Base-by-base conservation (phyloP, 2,113 vertebrate genomes). In the Dolichallabes microphthalmus region DNA sequence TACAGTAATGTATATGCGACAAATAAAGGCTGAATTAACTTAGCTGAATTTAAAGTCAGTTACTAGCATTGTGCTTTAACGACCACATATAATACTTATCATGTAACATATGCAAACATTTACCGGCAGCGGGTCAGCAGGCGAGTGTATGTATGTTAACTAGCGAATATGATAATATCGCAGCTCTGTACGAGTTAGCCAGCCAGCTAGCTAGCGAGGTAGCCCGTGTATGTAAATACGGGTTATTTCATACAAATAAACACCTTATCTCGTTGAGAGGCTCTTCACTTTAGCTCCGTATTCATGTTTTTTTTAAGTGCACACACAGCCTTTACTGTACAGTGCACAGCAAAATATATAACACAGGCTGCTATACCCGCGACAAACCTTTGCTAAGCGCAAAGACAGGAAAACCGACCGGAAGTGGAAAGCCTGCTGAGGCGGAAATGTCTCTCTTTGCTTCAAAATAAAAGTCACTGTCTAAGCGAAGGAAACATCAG, bases 351-450 rank as follows among this genome's bases (percentile, higher is more conserved):
- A 68, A 32, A n/a, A 0, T 35, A 9, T 19, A 17, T 6, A 15
- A 32, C 22, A 80, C 61, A 50, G 3, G 8, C 22, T 6, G 27
- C 83, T 52, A 69, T 8, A 71, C 20, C 55, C 75, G 58, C 63
- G 45, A 89, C 88, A 80, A 87, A 89, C 86, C 88, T 87, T 17
- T 39, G 85, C 68, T 75, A 52, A 10, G 52, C 86, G 68, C 57
- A 85, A 76, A 83, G 68, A 80, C 55, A 52, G 86, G 80, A 85
- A 87, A 53, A 69, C 71, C 32, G 22, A 75, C n/a, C 15, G 13
- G 32, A 53, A 50, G 57, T n/a, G 77, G 83, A 87, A 74, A 10
- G n/a, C 32, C 3, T 10, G 73, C 83, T 53, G 52, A 39, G 11
- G 45, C 15, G 15, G 55, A 68, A 63, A 8, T 22, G 12, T 7